A percentile compares a stretch with the other conserved stretches of the same genome.
Evolutionary conservation across 2,113 vertebrate genomes (phyloP).

Genomic region (Spheniscus mendiculus): DNA sequence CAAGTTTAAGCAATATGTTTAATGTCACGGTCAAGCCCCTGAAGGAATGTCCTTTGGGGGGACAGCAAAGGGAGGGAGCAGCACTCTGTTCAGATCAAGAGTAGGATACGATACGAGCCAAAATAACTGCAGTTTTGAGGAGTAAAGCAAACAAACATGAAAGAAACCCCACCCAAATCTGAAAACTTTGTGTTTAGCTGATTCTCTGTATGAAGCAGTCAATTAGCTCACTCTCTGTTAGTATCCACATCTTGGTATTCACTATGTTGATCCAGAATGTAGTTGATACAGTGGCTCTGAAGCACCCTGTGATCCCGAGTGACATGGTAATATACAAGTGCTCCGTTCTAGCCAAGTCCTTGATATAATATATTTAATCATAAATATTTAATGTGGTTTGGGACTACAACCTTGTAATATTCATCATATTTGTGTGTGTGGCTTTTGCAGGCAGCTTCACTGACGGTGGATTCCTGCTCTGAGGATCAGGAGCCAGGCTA

Average conservation of each 20-base stretch:
- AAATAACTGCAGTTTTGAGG: background rate
- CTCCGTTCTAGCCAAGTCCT: background rate
- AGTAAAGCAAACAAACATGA: background rate
- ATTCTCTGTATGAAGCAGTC: background rate
- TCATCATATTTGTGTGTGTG: background rate
- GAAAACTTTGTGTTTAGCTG: background rate
- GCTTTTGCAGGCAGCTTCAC: conserved; percentile 86
- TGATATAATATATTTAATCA: background rate
- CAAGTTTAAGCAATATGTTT: background rate
- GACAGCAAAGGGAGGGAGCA: background rate
- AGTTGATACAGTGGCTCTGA: background rate
- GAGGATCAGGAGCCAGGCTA: conserved; percentile 93
- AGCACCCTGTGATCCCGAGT: background rate
- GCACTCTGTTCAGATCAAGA: background rate
- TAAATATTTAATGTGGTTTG: background rate
- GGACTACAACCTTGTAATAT: background rate
- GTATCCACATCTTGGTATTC: background rate
- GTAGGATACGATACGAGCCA: background rate
- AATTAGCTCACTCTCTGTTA: background rate
- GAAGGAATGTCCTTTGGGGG: background rate
- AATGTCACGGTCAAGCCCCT: background rate
- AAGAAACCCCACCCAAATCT: background rate
- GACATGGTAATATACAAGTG: background rate
- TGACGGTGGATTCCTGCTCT: conserved; percentile 93
- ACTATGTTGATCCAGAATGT: background rate